Evolutionary conservation across 2,888 invertebrate species (phyloP).

Genomic region (Chrysina gloriosa): DNA sequence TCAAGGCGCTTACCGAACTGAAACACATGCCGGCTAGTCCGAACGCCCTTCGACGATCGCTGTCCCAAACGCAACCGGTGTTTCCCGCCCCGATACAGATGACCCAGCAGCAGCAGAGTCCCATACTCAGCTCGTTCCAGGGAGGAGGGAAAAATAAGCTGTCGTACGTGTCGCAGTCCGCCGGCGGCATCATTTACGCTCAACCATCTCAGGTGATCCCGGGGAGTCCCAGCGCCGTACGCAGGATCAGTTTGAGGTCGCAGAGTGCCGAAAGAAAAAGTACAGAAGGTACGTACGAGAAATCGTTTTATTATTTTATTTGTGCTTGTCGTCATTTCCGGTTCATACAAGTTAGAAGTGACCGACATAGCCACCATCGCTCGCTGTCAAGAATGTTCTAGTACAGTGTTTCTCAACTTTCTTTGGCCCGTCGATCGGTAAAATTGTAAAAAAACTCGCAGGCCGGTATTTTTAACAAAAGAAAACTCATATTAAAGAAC

Average conservation of each 20-base stretch:
- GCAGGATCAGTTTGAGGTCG: constrained; percentile 69
- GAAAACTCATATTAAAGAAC: no score
- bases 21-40: constrained; percentile 91
- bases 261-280: constrained; percentile 73
- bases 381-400: no score
- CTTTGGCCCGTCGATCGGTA: no score
- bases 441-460: no score
- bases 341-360: no score
- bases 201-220: constrained; percentile 67
- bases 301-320: neutral
- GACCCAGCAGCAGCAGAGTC: constrained; percentile 53
- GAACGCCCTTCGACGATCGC: constrained; percentile 73
- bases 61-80: constrained; percentile 53
- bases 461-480: no score
- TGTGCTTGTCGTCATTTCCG: neutral
- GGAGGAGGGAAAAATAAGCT: constrained; percentile 57
- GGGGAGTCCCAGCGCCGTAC: constrained; percentile 67
- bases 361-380: no score
- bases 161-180: constrained; percentile 62
- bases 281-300: constrained; percentile 65
- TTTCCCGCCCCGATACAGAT: constrained; percentile 49
- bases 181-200: constrained; percentile 67
- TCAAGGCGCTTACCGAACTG: constrained; percentile 85
- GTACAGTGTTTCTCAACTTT: no score
- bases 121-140: constrained; percentile 63